These are phyloP conservation scores for Eudasyphora cyanicolor DNA, from an alignment of 2,888 invertebrate species.

Conservation along the genomic window DNA sequence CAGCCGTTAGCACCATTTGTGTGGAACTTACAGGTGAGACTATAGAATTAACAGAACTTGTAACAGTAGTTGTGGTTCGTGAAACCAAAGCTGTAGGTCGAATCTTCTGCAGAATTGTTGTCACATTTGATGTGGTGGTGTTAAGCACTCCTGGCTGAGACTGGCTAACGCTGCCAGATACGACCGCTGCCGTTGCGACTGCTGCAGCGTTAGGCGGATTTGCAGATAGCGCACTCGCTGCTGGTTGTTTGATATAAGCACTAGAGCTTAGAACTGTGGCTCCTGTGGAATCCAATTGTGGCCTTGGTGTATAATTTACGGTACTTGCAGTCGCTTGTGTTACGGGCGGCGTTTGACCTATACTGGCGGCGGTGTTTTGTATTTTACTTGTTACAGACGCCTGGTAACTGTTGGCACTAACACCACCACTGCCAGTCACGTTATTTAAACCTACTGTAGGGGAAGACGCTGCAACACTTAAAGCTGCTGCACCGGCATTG, in stretches of 20 bases:
- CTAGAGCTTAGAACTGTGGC: background rate
- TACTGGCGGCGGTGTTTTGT: constrained; percentile 23
- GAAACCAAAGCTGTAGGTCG: constrained; percentile 70
- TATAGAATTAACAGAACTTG: constrained; percentile 57
- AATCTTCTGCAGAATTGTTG: constrained; percentile 74
- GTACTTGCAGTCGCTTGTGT: constrained; percentile 45
- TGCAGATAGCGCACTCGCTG: constrained; percentile 48
- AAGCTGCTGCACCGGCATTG: constrained; percentile 11
- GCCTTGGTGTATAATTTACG: constrained; percentile 50
- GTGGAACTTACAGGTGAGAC: constrained; percentile 55
- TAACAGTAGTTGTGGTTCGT: constrained; percentile 66
- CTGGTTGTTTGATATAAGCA: constrained; percentile 30
- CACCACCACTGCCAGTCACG: too few relatives aligned
- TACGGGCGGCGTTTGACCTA: background rate
- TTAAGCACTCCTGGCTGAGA: constrained; percentile 72
- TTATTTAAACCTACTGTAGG: constrained; percentile 7
- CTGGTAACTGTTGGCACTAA: constrained; percentile 38
- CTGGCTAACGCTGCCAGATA: constrained; percentile 65
- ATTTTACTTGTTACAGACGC: constrained; percentile 46
- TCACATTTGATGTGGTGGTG: constrained; percentile 65
- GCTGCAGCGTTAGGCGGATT: constrained; percentile 26
- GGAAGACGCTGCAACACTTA: constrained; percentile 10
- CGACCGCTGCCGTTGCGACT: constrained; percentile 51
- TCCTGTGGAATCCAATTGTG: constrained; percentile 9
- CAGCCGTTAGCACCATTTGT: constrained; percentile 58